Base-by-base conservation (phyloP, 2,888 invertebrate genomes). In the Prosapia bicincta region DNA sequence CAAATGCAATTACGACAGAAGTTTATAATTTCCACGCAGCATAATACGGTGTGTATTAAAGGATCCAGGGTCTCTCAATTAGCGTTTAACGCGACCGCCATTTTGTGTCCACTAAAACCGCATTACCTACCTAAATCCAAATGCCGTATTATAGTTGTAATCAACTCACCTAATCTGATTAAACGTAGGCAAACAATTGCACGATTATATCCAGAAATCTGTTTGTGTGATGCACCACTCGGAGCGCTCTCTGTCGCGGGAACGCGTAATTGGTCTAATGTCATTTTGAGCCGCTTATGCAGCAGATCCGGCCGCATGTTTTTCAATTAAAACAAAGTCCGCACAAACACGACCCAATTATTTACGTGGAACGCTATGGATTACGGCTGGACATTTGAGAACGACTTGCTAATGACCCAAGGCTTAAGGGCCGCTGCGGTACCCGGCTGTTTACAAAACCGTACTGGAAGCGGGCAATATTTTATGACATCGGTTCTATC, bases 301-400 rank as follows among this genome's bases (percentile, higher is more conserved):
- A 54, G 20, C 54, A 20, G n/a, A 54, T 54, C 54, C 7, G 7
- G 54, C 15, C 38, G 15, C 54, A 54, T 54, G 54, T 54, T 54
- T 54, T 54, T 54, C 54, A 54, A 54, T 54, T 54, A 54, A 54
- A 54, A 54, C 54, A 54, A 54, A 54, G 54, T 54, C 54, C 54
- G 7, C 20, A 20, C 54, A 20, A 54, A 54, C 54, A 20, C 20
- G 54, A 20, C 3, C 54, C 54, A 54, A 38, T 38, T 38, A 38
- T 38, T 38, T 38, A 38, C 38, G 10, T 5, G 38, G 54, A 20
- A 54, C 54, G 20, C 54, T 54, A 20, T 20, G 54, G 54, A 54
- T 54, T 54, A 54, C 38, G 13, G 3, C 54, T 54, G 54, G 54
- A 20, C 54, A 38, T 38, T 38, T 38, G 38, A 54, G 54, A 20